Base-by-base conservation (phyloP, 2,797 vertebrate genomes). In the Steatocranus sp. region DNA sequence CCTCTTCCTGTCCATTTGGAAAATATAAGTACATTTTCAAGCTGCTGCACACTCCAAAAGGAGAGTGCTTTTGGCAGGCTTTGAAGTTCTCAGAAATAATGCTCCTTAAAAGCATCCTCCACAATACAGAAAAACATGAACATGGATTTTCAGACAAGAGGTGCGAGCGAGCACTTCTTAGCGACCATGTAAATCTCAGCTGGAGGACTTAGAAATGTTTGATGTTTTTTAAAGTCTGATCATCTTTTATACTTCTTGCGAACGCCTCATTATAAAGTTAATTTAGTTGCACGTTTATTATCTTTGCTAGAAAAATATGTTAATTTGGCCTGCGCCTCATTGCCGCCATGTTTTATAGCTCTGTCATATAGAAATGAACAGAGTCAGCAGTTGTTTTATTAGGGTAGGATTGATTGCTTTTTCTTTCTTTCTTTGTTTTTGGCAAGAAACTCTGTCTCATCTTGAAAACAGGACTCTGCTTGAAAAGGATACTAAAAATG, bases 71-170 rank as follows among this genome's bases (percentile, higher is more conserved):
- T 95, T 94, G 89, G 90, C 88, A 89, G 91, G 90, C 95, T 97
- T 97, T 97, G 96, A 97, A 95, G 95, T 95, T 92, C 88, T 86
- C 81, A 85, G 91, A 93, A 95, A 96, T 96, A 96, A 96, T 95
- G 93, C 89, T 93, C 86, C 93, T 96, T 95, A 96, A 96, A 96
- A 96, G 96, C 95, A 94, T 95, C 94, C 91, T 91, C 89, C 78
- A 83, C 83, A 81, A 91, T 89, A 90, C 85, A 91, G 88, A 89
- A 92, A 92, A 95, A 91, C 88, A 91, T 27, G 83, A 89, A 89
- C 90, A 86, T 89, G 89, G 86, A 94, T 94, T 95, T 93, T 91
- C 58, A 93, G 91, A 88, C 90, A 91, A 94, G 89, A 92, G 87
- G 84, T 73, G 41, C 79, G 88, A 91, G 89, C 9, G 76, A 88